These are phyloP conservation scores for Eulemur coronatus DNA, from an alignment of 2,797 vertebrate species.

Conservation along the genomic window DNA sequence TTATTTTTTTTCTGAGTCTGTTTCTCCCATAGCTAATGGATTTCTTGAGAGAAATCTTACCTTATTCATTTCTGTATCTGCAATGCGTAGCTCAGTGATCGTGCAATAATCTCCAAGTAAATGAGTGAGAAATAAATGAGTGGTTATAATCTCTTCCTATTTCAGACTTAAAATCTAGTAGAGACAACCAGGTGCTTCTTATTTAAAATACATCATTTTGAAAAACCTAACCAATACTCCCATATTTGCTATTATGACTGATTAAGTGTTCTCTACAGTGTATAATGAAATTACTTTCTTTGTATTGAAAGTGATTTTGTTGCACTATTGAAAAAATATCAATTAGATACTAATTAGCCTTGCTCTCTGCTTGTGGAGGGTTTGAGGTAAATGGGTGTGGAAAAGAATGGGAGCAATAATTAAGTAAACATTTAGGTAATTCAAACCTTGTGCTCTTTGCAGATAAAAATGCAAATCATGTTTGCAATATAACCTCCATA, in stretches of 20 bases:
- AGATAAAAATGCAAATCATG: conserved; percentile 71
- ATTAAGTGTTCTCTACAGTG: conserved; percentile 60
- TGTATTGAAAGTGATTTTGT: conserved; percentile 59
- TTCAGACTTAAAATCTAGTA: conserved; percentile 40
- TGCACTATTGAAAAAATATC: conserved; percentile 70
- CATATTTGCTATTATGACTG: conserved; percentile 63
- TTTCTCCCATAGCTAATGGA: not conserved
- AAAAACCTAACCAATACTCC: conserved; percentile 55
- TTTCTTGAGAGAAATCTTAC: not conserved
- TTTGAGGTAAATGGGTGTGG: conserved; percentile 56
- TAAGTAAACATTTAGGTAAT: conserved; percentile 71
- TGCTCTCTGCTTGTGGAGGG: conserved; percentile 59
- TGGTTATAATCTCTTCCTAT: not conserved
- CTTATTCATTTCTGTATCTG: not conserved
- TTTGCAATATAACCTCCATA: conserved; percentile 54
- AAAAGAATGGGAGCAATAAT: conserved; percentile 65
- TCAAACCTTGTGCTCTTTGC: conserved; percentile 59
- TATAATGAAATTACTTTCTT: conserved; percentile 70
- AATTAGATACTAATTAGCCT: conserved; percentile 74
- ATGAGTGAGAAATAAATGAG: conserved; percentile 33
- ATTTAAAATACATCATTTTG: conserved; percentile 52
- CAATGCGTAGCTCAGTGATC: not conserved
- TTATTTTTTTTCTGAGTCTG: not conserved
- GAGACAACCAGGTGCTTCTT: conserved; percentile 59
- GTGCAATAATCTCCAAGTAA: not conserved